These are phyloP conservation scores for Apoda limacodes DNA, from an alignment of 2,888 invertebrate species.

Conservation along the genomic window DNA sequence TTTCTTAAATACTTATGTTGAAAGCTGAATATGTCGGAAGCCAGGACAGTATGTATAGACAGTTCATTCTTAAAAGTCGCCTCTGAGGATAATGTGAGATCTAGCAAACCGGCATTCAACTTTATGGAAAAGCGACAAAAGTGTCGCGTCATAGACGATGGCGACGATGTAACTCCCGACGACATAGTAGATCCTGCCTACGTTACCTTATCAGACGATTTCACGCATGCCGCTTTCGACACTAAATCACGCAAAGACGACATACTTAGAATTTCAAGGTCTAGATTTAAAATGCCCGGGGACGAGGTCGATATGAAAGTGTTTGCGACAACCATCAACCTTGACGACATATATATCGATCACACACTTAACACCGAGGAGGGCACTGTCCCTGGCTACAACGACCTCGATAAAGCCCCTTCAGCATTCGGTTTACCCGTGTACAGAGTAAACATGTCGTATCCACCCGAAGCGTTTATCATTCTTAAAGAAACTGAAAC, in stretches of 20 bases:
- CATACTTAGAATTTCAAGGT: conserved; percentile 24
- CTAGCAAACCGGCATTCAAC: conserved; percentile 25
- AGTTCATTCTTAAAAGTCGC: no score
- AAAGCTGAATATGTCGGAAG: neutral
- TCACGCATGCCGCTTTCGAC: conserved; percentile 48
- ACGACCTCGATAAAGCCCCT: conserved; percentile 41
- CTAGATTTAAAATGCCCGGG: conserved; percentile 19
- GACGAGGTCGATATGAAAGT: conserved; percentile 49
- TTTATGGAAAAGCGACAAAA: conserved; percentile 40
- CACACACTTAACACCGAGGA: conserved; percentile 54
- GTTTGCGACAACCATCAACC: conserved; percentile 57
- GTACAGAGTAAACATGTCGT: conserved; percentile 34
- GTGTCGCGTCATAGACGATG: conserved; percentile 32
- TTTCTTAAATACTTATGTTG: no score
- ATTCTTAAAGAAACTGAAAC: conserved; percentile 77
- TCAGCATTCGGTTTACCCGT: conserved; percentile 53
- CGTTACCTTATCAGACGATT: conserved; percentile 40
- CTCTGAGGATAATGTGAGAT: conserved; percentile 10
- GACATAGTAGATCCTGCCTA: conserved; percentile 35
- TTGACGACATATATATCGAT: conserved; percentile 65
- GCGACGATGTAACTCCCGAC: conserved; percentile 43
- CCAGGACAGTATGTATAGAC: no score
- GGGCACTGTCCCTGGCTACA: conserved; percentile 30
- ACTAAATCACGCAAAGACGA: conserved; percentile 36
- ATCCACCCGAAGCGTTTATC: conserved; percentile 71